Base-by-base conservation (phyloP, 92 coral and sea anemone species). In the Montipora capitata region DNA sequence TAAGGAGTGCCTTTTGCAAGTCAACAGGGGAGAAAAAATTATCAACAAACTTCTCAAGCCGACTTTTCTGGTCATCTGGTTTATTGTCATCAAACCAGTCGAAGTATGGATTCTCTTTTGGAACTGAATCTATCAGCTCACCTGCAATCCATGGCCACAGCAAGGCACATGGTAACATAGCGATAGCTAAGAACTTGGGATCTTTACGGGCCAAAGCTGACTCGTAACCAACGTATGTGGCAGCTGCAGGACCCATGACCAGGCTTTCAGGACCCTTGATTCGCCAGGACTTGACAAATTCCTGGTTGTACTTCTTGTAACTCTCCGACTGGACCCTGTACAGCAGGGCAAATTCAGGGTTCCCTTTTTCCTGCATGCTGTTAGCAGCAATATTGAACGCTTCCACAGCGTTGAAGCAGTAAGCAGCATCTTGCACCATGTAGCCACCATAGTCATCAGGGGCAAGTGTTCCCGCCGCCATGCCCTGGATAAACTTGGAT, bases 351-450 rank as follows among this genome's bases (percentile, higher is more conserved):
- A 82, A 82, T 42, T 71, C 78, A 42, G 79, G 87, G 7, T 71
- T 82, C 4, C 87, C 87, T 8, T 18, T 13, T 6, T 7, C 7
- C 40, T 82, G 87, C 68, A 56, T 70, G 77, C 56, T 9, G 1
- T 56, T 18, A 11, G 87, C 78, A 57, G 87, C 78, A 12, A n/a
- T 5, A 43, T 82, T 58, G 67, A 68, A 87, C 18, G 82, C 72
- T 10, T 35, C 62, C 39, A 91, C 92, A 18, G 92, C 86, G 38
- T 91, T 74, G 54, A 87, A 91, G 78, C 90, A 78, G 67, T 79
- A 87, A 15, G 92, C 94, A 57, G 92, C 92, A 63, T 91, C 94
- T 75, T 91, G 94, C 15, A 91, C 92, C 94, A 87, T 91, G 79
- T 86, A 91, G 18, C 94, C 92, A 6, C 94, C 94, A 73, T 87